Evolutionary conservation across 2,888 invertebrate species (phyloP).

Genomic region (Drosophila recens): DNA sequence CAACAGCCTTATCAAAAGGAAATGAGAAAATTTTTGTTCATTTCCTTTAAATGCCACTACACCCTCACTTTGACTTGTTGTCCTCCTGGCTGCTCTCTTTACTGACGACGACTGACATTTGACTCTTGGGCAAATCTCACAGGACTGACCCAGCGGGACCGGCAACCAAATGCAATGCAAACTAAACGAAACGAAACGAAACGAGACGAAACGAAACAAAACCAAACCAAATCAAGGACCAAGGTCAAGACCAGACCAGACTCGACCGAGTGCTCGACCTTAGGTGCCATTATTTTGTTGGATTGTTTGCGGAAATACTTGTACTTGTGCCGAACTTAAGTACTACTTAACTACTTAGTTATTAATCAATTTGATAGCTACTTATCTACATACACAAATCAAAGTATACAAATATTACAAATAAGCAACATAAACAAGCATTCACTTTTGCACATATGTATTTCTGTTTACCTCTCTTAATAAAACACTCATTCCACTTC

Average conservation of each 20-base stretch:
- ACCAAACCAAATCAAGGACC: conserved; percentile 1
- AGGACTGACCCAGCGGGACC: neutral
- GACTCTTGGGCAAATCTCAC: conserved; percentile 33
- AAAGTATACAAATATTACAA: conserved; percentile 7
- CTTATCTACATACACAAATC: conserved; percentile 22
- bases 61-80: conserved; percentile 50
- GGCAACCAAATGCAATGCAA: conserved; percentile 7
- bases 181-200: conserved; percentile 9
- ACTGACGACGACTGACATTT: conserved; percentile 5
- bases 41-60: conserved; percentile 67
- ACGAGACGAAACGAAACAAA: neutral
- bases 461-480: neutral
- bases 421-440: conserved; percentile 1
- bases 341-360: conserved; percentile 22
- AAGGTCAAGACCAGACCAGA: neutral
- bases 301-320: conserved; percentile 25
- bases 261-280: neutral
- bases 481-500: neutral
- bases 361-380: conserved; percentile 28
- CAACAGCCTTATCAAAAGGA: conserved; percentile 58
- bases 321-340: neutral
- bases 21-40: conserved; percentile 78
- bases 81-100: neutral
- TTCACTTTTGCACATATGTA: neutral
- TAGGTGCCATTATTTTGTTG: conserved; percentile 15